Evolutionary conservation across 1,140 invertebrate species (phyloP).

Genomic region (Drosophila mojavensis): DNA sequence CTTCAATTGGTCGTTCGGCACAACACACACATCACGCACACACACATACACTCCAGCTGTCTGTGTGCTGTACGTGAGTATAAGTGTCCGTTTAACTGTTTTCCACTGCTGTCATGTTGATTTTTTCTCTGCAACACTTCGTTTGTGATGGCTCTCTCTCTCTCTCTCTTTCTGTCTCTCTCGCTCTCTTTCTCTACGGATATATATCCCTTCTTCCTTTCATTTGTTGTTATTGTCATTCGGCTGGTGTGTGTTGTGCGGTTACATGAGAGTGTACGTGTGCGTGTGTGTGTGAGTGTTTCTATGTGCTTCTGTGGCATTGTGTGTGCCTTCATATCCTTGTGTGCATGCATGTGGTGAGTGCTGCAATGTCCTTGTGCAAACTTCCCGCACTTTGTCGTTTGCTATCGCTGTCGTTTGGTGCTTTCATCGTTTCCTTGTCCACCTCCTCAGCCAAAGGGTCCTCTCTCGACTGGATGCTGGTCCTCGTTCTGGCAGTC

Average conservation of each 20-base stretch:
- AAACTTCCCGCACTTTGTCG: constrained; percentile 80
- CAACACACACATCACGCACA: constrained; percentile 6
- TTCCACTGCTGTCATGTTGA: constrained; percentile 68
- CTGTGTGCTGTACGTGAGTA: constrained; percentile 6
- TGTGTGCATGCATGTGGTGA: constrained; percentile 80
- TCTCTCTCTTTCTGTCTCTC: constrained; percentile 16
- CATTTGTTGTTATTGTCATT: constrained; percentile 53
- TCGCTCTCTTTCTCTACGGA: constrained; percentile 1
- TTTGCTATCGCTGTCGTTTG: constrained; percentile 51
- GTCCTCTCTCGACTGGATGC: neutral
- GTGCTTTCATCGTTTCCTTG: constrained; percentile 63
- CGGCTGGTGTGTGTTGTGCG: constrained; percentile 50
- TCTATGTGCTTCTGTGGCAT: constrained; percentile 25
- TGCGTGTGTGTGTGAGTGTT: constrained; percentile 19
- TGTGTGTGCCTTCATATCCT: constrained; percentile 67
- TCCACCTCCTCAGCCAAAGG: constrained; percentile 9
- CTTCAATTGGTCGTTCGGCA: constrained; percentile 71
- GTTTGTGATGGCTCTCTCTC: constrained; percentile 10
- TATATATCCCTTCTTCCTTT: constrained; percentile 7
- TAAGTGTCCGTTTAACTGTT: constrained; percentile 61
- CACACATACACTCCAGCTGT: neutral
- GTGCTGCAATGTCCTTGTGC: constrained; percentile 79
- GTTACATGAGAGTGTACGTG: constrained; percentile 10
- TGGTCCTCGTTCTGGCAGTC: constrained; percentile 17
- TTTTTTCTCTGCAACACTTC: constrained; percentile 62